Base-by-base conservation (phyloP, 2,113 vertebrate genomes). In the Pseudolaguvia tuberculata region DNA sequence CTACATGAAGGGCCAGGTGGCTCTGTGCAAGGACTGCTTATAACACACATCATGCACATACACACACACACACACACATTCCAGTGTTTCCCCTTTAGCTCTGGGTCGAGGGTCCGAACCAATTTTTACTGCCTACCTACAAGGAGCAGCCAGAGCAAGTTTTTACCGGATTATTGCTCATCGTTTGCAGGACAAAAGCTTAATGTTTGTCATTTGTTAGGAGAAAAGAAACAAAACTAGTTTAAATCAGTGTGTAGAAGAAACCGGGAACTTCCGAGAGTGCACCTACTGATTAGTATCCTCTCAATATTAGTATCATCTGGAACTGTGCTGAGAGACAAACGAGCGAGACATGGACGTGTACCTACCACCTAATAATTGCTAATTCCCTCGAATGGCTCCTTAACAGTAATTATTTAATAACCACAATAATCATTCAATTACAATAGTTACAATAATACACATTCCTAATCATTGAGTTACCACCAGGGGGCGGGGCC, bases 1-100 rank as follows among this genome's bases (percentile, higher is more conserved):
- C 93, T 99, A 98, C 82, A 94, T 95, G 91, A 99, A 99, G 86
- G 97, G 97, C 84, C 97, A 99, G 89, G 97, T 97, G 84, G 97
- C 97, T 0, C 92, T 99, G 79, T 99, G 97, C 82, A 91, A 93
- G 69, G 91, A 92, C 90, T 99, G 97, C 85, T 91, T 98, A 94
- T 98, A 98, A 79, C 80, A 74, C 81, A 80, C 78, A 72, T 65
- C 70, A 56, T 68, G 65, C 56, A 47, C 73, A 53, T 61, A 55
- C 45, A 31, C 57, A 58, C 12, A 3, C 25, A 20, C 35, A 47
- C 62, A 47, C 61, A 47, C 62, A 39, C 59, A 17, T 31, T 14
- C 25, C 14, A 67, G 31, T 42, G 56, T 72, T 58, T 35, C 39
- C 59, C 51, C 42, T 31, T 39, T 13, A 25, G 67, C 70, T 52